Evolutionary conservation across 2,888 invertebrate genomes (phyloP).

Genomic region (Euproctis similis): DNA sequence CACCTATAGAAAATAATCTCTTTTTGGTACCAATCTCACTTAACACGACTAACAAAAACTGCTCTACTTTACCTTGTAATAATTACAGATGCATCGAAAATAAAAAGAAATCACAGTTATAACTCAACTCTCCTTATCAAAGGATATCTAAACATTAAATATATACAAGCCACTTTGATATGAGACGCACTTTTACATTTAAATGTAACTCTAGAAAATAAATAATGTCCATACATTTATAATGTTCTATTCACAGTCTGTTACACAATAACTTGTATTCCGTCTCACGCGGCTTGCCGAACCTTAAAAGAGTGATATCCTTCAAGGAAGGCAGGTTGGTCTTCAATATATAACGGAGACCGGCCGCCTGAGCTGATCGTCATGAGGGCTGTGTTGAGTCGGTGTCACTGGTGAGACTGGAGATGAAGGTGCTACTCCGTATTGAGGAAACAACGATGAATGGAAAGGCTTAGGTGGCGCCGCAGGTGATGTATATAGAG

Average conservation of each 20-base stretch:
- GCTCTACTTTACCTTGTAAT: conserved; percentile 45
- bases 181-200: conserved; percentile 51
- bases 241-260: conserved; percentile 42
- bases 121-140: conserved; percentile 44
- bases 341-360: conserved; percentile 83
- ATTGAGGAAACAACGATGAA: conserved; percentile 72
- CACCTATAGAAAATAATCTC: conserved; percentile 65
- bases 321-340: conserved; percentile 64
- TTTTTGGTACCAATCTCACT: conserved; percentile 75
- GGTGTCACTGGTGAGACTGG: conserved; percentile 63
- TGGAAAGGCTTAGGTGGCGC: conserved; percentile 70
- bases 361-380: conserved; percentile 79
- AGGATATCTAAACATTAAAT: conserved; percentile 45
- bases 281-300: conserved; percentile 33
- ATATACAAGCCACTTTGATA: conserved; percentile 65
- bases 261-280: conserved; percentile 33
- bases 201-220: conserved; percentile 48
- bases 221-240: conserved; percentile 49
- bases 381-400: conserved; percentile 67
- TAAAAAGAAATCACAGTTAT: conserved; percentile 64
- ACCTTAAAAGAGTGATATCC: conserved; percentile 36
- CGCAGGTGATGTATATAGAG: conserved; percentile 77
- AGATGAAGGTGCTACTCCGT: conserved; percentile 63
- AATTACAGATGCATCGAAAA: conserved; percentile 52
- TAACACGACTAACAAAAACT: conserved; percentile 50